A percentile compares a stretch with the other conserved stretches of the same genome.
phyloP scores from a whole-genome alignment of 2,797 vertebrate species.

The Margarornis squamiger region DNA sequence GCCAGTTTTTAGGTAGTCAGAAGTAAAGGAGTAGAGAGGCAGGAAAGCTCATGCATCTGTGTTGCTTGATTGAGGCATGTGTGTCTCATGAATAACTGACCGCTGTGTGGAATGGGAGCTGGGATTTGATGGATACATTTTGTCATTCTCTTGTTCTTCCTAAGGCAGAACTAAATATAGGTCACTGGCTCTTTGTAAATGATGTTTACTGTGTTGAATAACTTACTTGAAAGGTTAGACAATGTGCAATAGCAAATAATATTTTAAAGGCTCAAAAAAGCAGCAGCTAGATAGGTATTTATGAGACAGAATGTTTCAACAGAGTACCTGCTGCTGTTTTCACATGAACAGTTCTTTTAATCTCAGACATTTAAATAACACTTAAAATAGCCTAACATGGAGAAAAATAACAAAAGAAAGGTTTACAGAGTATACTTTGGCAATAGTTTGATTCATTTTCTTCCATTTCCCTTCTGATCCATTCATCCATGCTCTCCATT shows the following conservation, averaged over 20 bases:
- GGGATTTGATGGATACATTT: not conserved
- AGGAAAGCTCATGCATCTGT: rapidly evolving
- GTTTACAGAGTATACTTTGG: not conserved
- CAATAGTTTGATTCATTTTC: constrained; percentile 14
- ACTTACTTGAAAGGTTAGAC: not conserved
- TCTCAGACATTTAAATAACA: not conserved
- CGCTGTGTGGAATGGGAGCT: not conserved
- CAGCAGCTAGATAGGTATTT: not conserved
- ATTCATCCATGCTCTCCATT: not conserved
- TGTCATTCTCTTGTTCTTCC: not conserved
- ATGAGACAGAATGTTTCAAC: not conserved
- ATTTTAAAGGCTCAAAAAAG: not conserved
- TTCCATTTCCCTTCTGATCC: not conserved
- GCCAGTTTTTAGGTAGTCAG: not conserved
- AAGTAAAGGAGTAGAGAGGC: not conserved
- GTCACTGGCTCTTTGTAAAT: not conserved
- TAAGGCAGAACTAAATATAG: not conserved
- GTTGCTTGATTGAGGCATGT: not conserved
- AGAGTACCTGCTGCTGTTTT: not conserved
- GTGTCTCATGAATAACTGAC: not conserved
- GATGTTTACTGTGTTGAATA: not conserved
- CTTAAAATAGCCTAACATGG: not conserved
- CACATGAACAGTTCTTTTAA: not conserved
- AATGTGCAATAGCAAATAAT: not conserved
- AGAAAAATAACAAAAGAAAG: not conserved